Evolutionary conservation across 2,888 invertebrate species (phyloP).

Genomic region (Epistrophe grossulariae): DNA sequence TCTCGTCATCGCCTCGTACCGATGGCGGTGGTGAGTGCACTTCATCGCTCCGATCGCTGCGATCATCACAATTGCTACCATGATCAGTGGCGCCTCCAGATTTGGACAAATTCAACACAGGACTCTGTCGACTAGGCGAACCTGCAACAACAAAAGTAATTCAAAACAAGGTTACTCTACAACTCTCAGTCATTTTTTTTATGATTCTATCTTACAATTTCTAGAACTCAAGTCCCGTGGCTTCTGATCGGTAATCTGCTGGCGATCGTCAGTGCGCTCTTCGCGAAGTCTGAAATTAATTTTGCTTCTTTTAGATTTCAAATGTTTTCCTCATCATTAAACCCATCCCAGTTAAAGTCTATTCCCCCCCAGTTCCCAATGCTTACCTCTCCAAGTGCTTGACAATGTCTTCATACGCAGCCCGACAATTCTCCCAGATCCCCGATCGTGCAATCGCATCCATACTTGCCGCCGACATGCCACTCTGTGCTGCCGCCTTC

Average conservation of each 20-base stretch:
- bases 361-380: slow-evolving; percentile 24
- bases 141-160: slow-evolving; percentile 78
- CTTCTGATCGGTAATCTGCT: slow-evolving; percentile 92
- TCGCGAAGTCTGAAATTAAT: slow-evolving; percentile 89
- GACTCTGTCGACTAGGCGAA: slow-evolving; percentile 95
- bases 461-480: slow-evolving; percentile 90
- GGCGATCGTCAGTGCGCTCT: slow-evolving; percentile 94
- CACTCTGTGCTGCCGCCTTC: slow-evolving; percentile 90
- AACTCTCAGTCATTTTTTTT: neutral
- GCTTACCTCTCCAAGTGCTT: slow-evolving; percentile 97
- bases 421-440: slow-evolving; percentile 97
- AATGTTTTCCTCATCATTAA: slow-evolving; percentile 49
- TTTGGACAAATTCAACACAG: slow-evolving; percentile 95
- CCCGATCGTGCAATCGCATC: slow-evolving; percentile 95
- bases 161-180: slow-evolving; percentile 44
- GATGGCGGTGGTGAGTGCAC: slow-evolving; percentile 86
- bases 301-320: slow-evolving; percentile 74
- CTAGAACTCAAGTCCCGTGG: slow-evolving; percentile 93
- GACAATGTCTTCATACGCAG: slow-evolving; percentile 97
- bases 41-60: slow-evolving; percentile 87
- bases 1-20: slow-evolving; percentile 89
- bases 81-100: slow-evolving; percentile 90
- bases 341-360: neutral
- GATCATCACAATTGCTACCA: slow-evolving; percentile 87
- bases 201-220: slow-evolving; percentile 87